Evolutionary conservation across 2,888 invertebrate genomes (phyloP), one percentile per base, ranked within the genome.

Genomic region (Chironomus tentans): DNA sequence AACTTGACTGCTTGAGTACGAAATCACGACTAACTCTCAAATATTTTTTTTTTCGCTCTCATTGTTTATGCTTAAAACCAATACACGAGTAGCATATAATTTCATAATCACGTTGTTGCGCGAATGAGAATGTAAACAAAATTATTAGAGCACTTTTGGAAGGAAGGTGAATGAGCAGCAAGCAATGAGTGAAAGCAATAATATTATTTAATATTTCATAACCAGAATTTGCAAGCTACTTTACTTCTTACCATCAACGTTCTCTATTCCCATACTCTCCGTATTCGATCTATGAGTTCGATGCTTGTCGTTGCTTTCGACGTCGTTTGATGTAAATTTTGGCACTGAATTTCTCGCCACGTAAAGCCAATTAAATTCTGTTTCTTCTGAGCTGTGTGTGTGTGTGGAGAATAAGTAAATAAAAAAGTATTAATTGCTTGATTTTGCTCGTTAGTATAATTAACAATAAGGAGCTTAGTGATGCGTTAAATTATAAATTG

Each of bases 341-440:
- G 62, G 72, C 46, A 61, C 72, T 1, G 72, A 72, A 50, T 72
- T 72, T 15, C 72, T 50, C 3, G 48, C 12, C 18, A 72, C 15
- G 62, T 72, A 72, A 18, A 38, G 72, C 72, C 72, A 72, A 18
- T 15, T 72, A 24, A 62, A 62, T 15, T 72, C 72, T 28, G 22
- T 38, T 61, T 72, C 61, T 18, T 72, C 62, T 4, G 62, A 18
- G 68, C 79, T 79, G 73, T 15, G 18, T 4, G 10, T 56, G 79
- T 79, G 73, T 15, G 18, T 4, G 10, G n/a, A 56, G 56, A 65
- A 24, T 13, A 1, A 65, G 5, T 21, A 62, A n/a, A n/a, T n/a
- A n/a, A 18, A 21, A 5, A 2, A 22, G 7, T 22, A 10, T 65
- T 65, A 18, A 21, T 65, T 21, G 10, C 12, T 6, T 21, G 3